These are phyloP conservation scores for Excalfactoria chinensis DNA, from an alignment of 2,113 vertebrate genomes.

Conservation along the genomic window DNA sequence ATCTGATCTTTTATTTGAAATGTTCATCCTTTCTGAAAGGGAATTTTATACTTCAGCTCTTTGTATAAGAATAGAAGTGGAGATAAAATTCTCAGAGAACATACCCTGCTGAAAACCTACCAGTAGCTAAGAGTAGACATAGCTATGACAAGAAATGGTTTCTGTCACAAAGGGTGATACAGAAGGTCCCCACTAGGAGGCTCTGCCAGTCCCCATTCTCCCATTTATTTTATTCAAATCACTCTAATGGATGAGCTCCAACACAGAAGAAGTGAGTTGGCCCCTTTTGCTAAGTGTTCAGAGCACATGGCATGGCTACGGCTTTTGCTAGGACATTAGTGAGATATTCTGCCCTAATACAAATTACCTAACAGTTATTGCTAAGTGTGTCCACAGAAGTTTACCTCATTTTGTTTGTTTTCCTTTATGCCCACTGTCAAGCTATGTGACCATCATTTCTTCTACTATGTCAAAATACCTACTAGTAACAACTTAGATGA, in stretches of 20 bases:
- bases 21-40: neutral
- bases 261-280: rapidly evolving
- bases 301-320: neutral
- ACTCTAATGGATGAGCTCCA: neutral
- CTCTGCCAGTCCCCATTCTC: neutral
- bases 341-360: neutral
- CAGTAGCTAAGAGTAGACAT: neutral
- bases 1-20: neutral
- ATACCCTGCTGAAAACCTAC: neutral
- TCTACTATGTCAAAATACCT: neutral
- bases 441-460: neutral
- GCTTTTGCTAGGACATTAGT: neutral
- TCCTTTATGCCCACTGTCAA: neutral
- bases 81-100: neutral
- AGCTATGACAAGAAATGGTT: neutral
- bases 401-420: neutral
- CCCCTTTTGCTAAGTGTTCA: neutral
- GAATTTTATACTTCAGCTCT: neutral
- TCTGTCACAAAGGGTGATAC: neutral
- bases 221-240: neutral
- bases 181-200: neutral
- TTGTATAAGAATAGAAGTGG: neutral
- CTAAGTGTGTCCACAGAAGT: neutral
- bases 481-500: neutral
- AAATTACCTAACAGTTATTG: neutral